These are phyloP conservation scores for Liodrosophila aerea DNA, from an alignment of 2,888 invertebrate species.

Conservation along the genomic window DNA sequence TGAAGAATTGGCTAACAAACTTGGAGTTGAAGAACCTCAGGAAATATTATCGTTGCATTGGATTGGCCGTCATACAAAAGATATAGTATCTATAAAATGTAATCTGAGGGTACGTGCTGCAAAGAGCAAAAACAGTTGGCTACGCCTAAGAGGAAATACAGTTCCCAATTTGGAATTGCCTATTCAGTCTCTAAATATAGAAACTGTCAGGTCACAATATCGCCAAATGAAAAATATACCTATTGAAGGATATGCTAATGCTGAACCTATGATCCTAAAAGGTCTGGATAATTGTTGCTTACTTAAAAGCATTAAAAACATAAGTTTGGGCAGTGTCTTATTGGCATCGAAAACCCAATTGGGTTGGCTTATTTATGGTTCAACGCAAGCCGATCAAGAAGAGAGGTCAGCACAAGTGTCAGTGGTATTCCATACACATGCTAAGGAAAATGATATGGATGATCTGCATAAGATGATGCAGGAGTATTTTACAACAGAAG, in stretches of 20 bases:
- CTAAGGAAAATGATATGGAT: constrained; percentile 1
- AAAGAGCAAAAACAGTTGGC: no score
- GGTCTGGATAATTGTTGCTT: no score
- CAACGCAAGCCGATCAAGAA: no score
- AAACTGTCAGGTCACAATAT: not conserved
- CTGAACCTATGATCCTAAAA: constrained; percentile 7
- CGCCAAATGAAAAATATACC: not conserved
- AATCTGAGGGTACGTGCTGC: not conserved
- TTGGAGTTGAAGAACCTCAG: not conserved
- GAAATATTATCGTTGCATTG: not conserved
- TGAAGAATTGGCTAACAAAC: not conserved
- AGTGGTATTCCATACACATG: not conserved
- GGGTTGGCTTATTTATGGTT: no score
- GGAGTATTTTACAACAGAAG: constrained; percentile 1
- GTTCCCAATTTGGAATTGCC: constrained; percentile 7
- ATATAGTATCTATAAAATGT: not conserved
- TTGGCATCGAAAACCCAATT: not conserved
- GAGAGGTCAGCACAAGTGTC: no score
- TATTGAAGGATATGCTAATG: constrained; percentile 1
- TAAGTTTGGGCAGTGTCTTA: not conserved
- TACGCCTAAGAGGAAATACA: not conserved
- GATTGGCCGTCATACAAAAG: not conserved
- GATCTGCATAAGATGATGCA: not conserved
- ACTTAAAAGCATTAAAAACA: no score
- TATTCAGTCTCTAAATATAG: not conserved